phyloP scores from a whole-genome alignment of 2,797 vertebrate species.

The Tiaroga cobitis region DNA sequence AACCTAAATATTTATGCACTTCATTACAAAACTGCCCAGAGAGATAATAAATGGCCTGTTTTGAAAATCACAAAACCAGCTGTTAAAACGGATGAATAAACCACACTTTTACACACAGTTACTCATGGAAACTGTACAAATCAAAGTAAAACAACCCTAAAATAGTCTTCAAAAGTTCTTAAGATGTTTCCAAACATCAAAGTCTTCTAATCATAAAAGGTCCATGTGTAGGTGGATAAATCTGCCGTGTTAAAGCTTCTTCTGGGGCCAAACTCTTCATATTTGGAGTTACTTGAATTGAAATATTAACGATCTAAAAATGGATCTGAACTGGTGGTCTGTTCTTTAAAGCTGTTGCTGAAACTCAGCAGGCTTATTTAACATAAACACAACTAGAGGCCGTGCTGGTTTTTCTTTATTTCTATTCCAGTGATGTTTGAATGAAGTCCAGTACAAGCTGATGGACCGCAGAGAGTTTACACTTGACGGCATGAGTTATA shows the following conservation, averaged over 20 bases:
- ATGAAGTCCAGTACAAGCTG: no score
- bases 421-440: background rate
- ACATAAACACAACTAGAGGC: no score
- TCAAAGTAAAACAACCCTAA: background rate
- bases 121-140: background rate
- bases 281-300: background rate
- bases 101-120: fast-evolving
- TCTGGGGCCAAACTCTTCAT: background rate
- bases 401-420: background rate
- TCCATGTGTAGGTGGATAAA: background rate
- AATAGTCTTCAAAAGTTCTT: background rate
- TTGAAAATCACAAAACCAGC: background rate
- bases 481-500: no score
- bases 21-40: background rate
- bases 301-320: background rate
- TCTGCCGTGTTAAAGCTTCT: background rate
- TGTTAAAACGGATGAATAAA: background rate
- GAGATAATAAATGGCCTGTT: background rate
- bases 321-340: background rate
- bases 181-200: background rate
- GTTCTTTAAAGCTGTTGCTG: background rate
- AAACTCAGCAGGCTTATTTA: background rate
- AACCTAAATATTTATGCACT: background rate
- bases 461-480: no score
- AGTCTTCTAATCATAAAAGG: background rate